Conservation (phyloP, 2,113 vertebrate species). For the Elanoides forficatus region DNA sequence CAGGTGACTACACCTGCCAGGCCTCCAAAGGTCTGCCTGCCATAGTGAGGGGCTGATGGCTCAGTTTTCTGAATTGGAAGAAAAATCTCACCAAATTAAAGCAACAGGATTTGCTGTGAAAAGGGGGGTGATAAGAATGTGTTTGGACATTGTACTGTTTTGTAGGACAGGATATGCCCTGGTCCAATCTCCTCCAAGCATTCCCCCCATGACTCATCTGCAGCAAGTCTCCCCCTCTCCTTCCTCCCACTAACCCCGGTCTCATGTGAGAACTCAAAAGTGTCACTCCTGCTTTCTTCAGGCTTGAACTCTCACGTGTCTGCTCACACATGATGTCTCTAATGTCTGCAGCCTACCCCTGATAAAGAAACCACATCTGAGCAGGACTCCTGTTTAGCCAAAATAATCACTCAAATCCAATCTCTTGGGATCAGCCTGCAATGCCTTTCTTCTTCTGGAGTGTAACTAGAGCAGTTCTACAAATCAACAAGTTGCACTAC, state of each 20-base stretch:
- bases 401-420: neutral
- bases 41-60: fast-evolving
- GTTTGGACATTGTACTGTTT: neutral
- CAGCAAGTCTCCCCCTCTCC: neutral
- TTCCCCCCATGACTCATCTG: neutral
- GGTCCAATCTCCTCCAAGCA: neutral
- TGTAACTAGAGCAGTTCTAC: neutral
- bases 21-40: neutral
- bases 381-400: neutral
- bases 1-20: neutral
- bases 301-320: neutral
- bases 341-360: neutral
- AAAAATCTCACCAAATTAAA: neutral
- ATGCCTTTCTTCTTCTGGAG: neutral
- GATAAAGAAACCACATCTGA: neutral
- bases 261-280: neutral
- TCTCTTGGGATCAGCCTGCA: neutral
- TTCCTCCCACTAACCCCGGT: neutral
- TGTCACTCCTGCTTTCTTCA: neutral
- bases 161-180: neutral
- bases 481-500: neutral
- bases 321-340: neutral
- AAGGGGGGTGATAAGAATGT: neutral
- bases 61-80: neutral
- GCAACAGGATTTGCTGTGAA: neutral